phyloP scores from a whole-genome alignment of 2,113 vertebrate species.

The Tetrao urogallus region DNA sequence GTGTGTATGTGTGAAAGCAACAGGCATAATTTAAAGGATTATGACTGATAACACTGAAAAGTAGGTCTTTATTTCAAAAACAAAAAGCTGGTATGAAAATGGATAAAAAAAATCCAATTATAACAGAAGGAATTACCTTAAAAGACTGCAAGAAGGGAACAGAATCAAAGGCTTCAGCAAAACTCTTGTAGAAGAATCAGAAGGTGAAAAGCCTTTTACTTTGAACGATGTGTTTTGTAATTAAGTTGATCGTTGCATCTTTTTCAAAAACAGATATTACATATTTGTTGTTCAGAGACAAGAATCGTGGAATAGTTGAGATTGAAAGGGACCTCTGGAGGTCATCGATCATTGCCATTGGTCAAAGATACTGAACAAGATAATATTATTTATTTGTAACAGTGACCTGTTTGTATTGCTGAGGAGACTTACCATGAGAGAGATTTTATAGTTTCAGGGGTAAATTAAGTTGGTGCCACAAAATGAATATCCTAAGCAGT shows the following conservation, averaged over 20 bases:
- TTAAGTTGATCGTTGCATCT: neutral
- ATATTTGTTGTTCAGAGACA: neutral
- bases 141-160: neutral
- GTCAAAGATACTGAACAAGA: neutral
- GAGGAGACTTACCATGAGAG: neutral
- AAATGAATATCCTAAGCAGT: neutral
- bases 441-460: neutral
- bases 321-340: neutral
- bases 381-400: neutral
- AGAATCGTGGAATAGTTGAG: neutral
- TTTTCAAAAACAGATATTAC: neutral
- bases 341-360: neutral
- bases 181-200: neutral
- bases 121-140: neutral
- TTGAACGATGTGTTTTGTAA: neutral
- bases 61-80: neutral
- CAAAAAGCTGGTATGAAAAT: neutral
- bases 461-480: neutral
- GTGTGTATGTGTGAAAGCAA: neutral
- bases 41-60: neutral
- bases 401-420: neutral
- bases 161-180: neutral
- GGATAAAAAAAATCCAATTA: neutral
- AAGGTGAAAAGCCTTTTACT: neutral
- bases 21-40: neutral